Evolutionary conservation across 2,113 vertebrate species (phyloP).

Genomic region (Pao palembangensis): DNA sequence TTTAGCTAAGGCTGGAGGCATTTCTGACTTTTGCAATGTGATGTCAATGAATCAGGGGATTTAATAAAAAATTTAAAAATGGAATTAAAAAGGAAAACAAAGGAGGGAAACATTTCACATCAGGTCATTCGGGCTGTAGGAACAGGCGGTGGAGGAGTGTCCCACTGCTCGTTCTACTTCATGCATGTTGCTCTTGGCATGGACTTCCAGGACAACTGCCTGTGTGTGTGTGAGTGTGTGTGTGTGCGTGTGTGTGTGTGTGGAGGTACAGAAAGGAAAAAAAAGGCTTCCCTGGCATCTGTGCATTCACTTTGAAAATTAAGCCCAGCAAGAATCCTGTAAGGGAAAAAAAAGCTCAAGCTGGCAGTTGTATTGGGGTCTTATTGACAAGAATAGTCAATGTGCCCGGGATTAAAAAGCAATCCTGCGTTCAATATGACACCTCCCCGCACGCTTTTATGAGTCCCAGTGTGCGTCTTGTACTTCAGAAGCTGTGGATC

Average conservation of each 20-base stretch:
- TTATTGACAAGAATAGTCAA: slow-evolving; percentile 80
- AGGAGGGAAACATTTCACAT: slow-evolving; percentile 46
- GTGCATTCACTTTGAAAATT: slow-evolving; percentile 80
- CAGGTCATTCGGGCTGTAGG: slow-evolving; percentile 54
- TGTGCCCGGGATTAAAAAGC: slow-evolving; percentile 80
- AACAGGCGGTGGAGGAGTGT: slow-evolving; percentile 60
- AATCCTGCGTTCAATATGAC: slow-evolving; percentile 76
- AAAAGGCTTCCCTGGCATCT: slow-evolving; percentile 74
- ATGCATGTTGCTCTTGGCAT: slow-evolving; percentile 72
- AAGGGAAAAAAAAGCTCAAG: slow-evolving; percentile 71
- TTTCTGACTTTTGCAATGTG: slow-evolving; percentile 5
- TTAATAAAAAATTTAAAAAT: slow-evolving; percentile 20
- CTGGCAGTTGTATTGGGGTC: slow-evolving; percentile 78
- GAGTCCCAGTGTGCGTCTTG: slow-evolving; percentile 67
- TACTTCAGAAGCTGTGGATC: slow-evolving; percentile 73
- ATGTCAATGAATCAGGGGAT: slow-evolving; percentile 18
- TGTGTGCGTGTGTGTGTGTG: not conserved
- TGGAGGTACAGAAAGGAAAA: slow-evolving; percentile 19
- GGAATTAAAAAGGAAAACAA: slow-evolving; percentile 26
- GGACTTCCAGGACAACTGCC: slow-evolving; percentile 60
- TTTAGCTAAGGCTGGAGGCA: slow-evolving; percentile 16
- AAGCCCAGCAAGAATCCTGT: slow-evolving; percentile 78
- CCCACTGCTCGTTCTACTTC: slow-evolving; percentile 68
- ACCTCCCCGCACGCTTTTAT: slow-evolving; percentile 74
- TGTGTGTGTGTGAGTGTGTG: slow-evolving; percentile 14